Evolutionary conservation across 2,797 vertebrate species (phyloP).

Genomic region (Gallinago nigripennis): DNA sequence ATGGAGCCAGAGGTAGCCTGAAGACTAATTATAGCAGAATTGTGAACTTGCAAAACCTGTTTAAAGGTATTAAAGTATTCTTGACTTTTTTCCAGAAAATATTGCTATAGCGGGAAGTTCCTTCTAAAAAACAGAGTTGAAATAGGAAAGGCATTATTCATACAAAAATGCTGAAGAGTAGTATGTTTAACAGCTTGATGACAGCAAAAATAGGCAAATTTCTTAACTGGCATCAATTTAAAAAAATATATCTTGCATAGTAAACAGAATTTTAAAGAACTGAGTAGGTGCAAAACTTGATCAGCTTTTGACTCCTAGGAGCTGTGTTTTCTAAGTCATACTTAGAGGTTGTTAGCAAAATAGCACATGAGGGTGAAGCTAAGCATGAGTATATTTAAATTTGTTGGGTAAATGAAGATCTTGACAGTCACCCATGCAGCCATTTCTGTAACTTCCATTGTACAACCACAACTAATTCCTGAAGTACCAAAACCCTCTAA

Average conservation of each 20-base stretch:
- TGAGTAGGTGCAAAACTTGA: neutral
- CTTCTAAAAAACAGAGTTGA: neutral
- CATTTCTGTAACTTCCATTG: neutral
- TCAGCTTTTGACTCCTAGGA: neutral
- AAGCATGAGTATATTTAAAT: neutral
- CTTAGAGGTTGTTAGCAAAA: neutral
- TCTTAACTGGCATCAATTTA: neutral
- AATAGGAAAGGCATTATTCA: neutral
- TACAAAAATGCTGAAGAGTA: neutral
- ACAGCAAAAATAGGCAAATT: neutral
- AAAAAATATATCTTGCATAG: neutral
- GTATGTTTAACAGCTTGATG: neutral
- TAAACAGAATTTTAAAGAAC: neutral
- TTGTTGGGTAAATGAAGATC: neutral
- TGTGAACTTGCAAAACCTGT: slow-evolving; percentile 51
- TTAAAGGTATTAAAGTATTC: slow-evolving; percentile 11
- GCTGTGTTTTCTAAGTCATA: neutral
- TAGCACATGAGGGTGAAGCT: neutral
- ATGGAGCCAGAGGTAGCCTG: slow-evolving; percentile 32
- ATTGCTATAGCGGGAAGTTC: slow-evolving; percentile 19
- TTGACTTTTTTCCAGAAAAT: slow-evolving; percentile 44
- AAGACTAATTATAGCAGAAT: slow-evolving; percentile 46
- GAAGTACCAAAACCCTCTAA: neutral
- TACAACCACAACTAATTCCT: neutral
- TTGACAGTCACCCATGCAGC: neutral